Evolutionary conservation across 2,797 vertebrate genomes (phyloP), one percentile per base, ranked within the genome.

Genomic region (Manis crassicaudata): DNA sequence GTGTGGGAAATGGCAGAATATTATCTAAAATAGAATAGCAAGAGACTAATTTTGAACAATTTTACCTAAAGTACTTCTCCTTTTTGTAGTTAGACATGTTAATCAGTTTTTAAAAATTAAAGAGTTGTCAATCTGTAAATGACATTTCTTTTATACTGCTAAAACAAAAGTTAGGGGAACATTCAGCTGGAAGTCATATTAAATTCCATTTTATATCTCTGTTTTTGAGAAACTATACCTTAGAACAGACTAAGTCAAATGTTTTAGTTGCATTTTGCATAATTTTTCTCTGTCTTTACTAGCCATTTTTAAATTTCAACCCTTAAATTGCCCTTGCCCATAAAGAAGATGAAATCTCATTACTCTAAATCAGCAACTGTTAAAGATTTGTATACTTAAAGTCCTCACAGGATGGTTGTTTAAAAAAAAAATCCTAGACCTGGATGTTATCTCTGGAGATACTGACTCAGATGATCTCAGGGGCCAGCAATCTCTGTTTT

Each of bases 1-100:
- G 37, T 67, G 16, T 83, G 75, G 8, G 11, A 43, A 92, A 90
- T 56, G 11, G 13, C n/a, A 84, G n/a, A 72, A 84, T 72, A 73
- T 73, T 88, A 95, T 90, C 94, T 95, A 77, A 95, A 87, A 84
- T 20, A 75, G 52, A 87, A 75, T 10, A 87, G 50, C 37, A 94
- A 63, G 12, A 70, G 4, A 85, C 94, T 84, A 70, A 76, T 84
- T 96, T 90, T 88, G 62, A 95, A 76, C 21, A 75, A 83, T 65
- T 63, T 88, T 92, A 25, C 56, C 37, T 88, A 79, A 82, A 81
- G 17, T 40, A 52, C 93, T 62, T 86, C 35, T 92, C 29, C 13
- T 88, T 91, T 81, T 32, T 88, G 14, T 46, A 73, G 35, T 82
- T 72, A 81, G 11, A 65, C 20, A 62, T 18, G 21, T 37, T 73